These are phyloP conservation scores for Drosophila gaucha DNA, from an alignment of 2,888 invertebrate genomes.

Conservation along the genomic window DNA sequence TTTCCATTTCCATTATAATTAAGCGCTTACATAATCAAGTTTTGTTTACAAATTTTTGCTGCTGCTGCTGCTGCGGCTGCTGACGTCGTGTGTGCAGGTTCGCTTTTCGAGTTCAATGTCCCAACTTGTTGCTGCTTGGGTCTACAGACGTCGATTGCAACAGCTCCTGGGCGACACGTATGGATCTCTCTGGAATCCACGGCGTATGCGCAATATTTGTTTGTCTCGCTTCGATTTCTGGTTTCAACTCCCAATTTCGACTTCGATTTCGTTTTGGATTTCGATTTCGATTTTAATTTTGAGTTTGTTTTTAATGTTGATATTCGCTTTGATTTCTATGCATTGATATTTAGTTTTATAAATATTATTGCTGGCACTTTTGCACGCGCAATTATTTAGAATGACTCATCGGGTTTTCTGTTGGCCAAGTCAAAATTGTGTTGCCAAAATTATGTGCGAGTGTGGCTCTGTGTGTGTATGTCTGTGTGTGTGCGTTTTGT, in stretches of 20 bases:
- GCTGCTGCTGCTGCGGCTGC: constrained; percentile 29
- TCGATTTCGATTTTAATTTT: constrained; percentile 7
- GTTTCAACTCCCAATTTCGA: constrained; percentile 24
- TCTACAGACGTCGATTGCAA: constrained; percentile 60
- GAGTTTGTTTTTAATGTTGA: constrained; percentile 17
- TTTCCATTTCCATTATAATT: constrained; percentile 79
- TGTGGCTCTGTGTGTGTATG: constrained; percentile 8
- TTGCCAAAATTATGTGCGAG: constrained; percentile 55
- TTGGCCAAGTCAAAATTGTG: constrained; percentile 54
- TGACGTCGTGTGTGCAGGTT: constrained; percentile 54
- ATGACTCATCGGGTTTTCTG: constrained; percentile 75
- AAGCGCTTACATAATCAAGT: constrained; percentile 72
- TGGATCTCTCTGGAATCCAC: constrained; percentile 71
- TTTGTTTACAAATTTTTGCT: constrained; percentile 75
- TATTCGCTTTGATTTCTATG: constrained; percentile 46
- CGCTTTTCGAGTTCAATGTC: constrained; percentile 77
- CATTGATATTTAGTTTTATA: constrained; percentile 56
- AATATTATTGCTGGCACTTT: constrained; percentile 59
- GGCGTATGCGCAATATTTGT: constrained; percentile 64
- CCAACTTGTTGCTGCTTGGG: constrained; percentile 53
- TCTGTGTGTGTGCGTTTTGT: constrained; percentile 30
- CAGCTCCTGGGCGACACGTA: constrained; percentile 66
- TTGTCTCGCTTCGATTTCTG: constrained; percentile 27
- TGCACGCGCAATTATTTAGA: constrained; percentile 71
- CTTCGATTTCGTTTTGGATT: constrained; percentile 15